Evolutionary conservation across 2,113 vertebrate species (phyloP).

Genomic region (Turdus rufiventris): DNA sequence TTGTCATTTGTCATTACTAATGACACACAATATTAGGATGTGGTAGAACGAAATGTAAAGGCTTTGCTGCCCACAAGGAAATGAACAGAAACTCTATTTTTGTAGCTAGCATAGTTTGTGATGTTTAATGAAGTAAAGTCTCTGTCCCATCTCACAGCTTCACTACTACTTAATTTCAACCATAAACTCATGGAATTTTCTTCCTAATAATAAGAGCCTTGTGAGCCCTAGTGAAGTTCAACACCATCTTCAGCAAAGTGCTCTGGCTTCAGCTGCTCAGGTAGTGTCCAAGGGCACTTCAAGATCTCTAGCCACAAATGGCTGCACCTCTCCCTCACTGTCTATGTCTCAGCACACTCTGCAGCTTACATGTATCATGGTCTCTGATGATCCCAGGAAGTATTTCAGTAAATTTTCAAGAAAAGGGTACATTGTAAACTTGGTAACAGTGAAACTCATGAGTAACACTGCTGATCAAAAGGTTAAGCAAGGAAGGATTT

Average conservation of each 20-base stretch:
- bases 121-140: background rate
- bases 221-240: background rate
- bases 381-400: background rate
- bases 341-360: background rate
- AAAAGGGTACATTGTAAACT: background rate
- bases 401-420: background rate
- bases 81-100: background rate
- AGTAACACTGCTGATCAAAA: background rate
- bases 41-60: background rate
- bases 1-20: background rate
- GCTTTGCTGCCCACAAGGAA: background rate
- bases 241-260: background rate
- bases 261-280: background rate
- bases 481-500: background rate
- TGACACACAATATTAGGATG: slow-evolving; percentile 25
- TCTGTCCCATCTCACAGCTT: background rate
- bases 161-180: background rate
- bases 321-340: background rate
- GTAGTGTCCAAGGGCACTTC: background rate
- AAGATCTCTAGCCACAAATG: background rate
- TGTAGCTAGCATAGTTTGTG: background rate
- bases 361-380: background rate
- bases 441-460: background rate
- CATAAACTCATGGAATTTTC: background rate
- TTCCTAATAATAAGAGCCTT: background rate